A percentile compares a stretch with the other conserved stretches of the same genome.
Evolutionary conservation across 2,113 vertebrate genomes (phyloP).

Genomic region (Centropristis striata): DNA sequence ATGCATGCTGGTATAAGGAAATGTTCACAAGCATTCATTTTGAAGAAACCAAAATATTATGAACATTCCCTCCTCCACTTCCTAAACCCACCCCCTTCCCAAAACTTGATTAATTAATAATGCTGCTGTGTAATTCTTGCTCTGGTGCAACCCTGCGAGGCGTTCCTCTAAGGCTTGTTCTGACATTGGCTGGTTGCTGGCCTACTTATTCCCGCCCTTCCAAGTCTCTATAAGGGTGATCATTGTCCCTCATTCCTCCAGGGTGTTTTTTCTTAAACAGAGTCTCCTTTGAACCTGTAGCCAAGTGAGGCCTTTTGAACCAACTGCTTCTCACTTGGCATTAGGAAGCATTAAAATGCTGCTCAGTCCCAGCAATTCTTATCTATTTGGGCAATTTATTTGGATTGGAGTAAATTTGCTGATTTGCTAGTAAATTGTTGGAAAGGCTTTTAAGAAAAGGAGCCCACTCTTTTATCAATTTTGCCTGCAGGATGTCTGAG

Average conservation of each 20-base stretch:
- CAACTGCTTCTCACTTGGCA: constrained; percentile 26
- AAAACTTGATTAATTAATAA: constrained; percentile 63
- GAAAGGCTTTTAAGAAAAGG: constrained; percentile 17
- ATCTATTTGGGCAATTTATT: constrained; percentile 13
- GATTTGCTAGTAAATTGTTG: constrained; percentile 15
- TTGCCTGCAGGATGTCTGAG: constrained; percentile 22
- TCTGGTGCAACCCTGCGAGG: constrained; percentile 53
- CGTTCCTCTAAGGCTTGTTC: constrained; percentile 61
- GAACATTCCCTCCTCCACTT: not conserved
- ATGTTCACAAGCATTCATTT: too few relatives aligned
- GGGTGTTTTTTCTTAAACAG: constrained; percentile 56
- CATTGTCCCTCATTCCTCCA: constrained; percentile 53
- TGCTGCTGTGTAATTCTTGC: constrained; percentile 44
- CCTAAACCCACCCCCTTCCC: not conserved
- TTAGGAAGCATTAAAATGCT: constrained; percentile 13
- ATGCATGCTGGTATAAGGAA: too few relatives aligned
- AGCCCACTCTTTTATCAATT: not conserved
- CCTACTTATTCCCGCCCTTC: constrained; percentile 53
- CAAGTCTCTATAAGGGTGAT: constrained; percentile 55
- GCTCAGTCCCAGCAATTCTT: not conserved
- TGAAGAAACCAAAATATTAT: too few relatives aligned
- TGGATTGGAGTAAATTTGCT: not conserved
- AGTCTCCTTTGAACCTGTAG: constrained; percentile 61
- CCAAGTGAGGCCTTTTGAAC: constrained; percentile 52
- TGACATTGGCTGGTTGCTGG: constrained; percentile 56